A percentile compares a stretch with the other conserved stretches of the same genome.
Evolutionary conservation across 1,140 invertebrate species (phyloP).

Genomic region (Drosophila neocordata): DNA sequence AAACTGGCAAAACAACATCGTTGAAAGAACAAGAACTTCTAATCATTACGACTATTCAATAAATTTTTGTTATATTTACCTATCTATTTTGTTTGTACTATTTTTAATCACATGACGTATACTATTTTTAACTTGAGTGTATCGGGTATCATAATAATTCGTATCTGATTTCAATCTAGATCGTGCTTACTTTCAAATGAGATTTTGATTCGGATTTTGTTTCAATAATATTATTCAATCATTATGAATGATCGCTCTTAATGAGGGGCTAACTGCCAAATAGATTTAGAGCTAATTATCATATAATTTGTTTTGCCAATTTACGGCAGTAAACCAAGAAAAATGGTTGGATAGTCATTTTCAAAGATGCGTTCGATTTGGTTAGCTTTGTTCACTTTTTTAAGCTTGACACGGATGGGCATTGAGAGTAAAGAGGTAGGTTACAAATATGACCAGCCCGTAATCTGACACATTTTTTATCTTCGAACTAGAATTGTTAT

Average conservation of each 20-base stretch:
- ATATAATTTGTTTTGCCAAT: background rate
- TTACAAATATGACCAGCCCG: background rate
- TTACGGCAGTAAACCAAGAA: background rate
- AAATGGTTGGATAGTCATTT: background rate
- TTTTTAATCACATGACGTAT: no score
- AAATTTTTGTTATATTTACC: no score
- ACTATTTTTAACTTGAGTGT: no score
- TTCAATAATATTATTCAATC: background rate
- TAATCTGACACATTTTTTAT: background rate
- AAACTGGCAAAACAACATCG: no score
- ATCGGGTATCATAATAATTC: no score
- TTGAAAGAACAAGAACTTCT: no score
- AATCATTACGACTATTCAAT: no score
- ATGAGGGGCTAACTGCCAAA: conserved; percentile 4
- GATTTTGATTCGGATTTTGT: background rate
- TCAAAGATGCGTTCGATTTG: background rate
- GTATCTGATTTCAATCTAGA: no score
- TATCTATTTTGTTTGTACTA: no score
- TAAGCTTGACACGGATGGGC: background rate
- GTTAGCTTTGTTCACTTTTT: background rate
- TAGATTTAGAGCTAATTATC: background rate
- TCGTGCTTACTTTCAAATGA: no score
- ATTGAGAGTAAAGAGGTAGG: conserved; percentile 12
- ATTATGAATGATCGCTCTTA: background rate
- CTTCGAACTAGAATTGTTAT: conserved; percentile 47